Conservation (phyloP, 2,888 invertebrate species). For the Marasmarcha lunaedactyla region DNA sequence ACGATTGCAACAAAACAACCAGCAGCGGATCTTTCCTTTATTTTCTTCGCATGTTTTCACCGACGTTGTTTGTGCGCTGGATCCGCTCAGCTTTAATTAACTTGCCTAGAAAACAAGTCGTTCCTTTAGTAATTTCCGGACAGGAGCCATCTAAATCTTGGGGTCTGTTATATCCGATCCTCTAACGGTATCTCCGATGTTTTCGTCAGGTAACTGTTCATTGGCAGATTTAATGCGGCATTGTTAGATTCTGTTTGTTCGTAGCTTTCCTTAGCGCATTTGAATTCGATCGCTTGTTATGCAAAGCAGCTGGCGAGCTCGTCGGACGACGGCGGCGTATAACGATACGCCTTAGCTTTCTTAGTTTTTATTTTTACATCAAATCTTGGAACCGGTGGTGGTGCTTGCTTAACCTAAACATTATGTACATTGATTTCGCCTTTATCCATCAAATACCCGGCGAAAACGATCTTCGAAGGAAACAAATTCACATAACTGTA, state of each 20-base stretch:
- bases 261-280: background rate
- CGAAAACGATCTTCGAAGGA: background rate
- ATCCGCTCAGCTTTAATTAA: slow-evolving; percentile 29
- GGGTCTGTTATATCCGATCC: slow-evolving; percentile 26
- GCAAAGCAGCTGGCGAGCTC: slow-evolving; percentile 2
- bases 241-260: slow-evolving; percentile 25
- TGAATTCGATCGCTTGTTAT: slow-evolving; percentile 1
- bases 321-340: background rate
- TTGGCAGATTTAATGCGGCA: slow-evolving; percentile 15
- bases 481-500: too few relatives aligned
- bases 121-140: slow-evolving; percentile 40
- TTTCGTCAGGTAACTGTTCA: slow-evolving; percentile 14
- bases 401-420: background rate
- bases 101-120: slow-evolving; percentile 32
- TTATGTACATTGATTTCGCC: background rate
- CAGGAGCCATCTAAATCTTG: slow-evolving; percentile 26
- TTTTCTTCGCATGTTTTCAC: slow-evolving; percentile 4
- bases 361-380: background rate
- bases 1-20: background rate
- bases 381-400: background rate
- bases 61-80: background rate
- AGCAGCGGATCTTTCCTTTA: background rate
- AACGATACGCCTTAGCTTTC: too few relatives aligned
- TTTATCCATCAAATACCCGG: background rate
- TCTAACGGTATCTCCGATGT: slow-evolving; percentile 20